Evolutionary conservation across 1,140 invertebrate genomes (phyloP).

Genomic region (Listronotus bonariensis): DNA sequence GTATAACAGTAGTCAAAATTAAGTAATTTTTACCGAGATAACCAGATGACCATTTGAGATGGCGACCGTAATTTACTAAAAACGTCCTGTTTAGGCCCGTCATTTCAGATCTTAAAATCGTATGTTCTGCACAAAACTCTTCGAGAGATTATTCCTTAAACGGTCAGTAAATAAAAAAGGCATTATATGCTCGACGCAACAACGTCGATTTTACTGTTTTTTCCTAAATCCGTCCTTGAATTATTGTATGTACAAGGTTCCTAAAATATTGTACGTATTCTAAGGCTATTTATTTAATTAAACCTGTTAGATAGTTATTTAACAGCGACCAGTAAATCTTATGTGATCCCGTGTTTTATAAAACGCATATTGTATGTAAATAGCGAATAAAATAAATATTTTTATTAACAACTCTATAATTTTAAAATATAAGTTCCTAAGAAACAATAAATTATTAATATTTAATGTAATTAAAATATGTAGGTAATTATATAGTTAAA

Average conservation of each 20-base stretch:
- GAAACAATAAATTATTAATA: slow-evolving; percentile 18
- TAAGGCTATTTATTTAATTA: background rate
- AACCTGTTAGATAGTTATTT: slow-evolving; percentile 2
- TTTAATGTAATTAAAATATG: slow-evolving; percentile 14
- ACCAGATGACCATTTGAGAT: no score
- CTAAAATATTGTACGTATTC: slow-evolving; percentile 1
- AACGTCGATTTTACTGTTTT: background rate
- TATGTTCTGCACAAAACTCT: no score
- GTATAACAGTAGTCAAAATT: no score
- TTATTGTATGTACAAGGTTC: slow-evolving; percentile 8
- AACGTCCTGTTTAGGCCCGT: no score
- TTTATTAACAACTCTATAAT: slow-evolving; percentile 6
- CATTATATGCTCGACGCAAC: background rate
- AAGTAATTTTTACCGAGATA: no score
- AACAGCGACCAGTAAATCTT: slow-evolving; percentile 5
- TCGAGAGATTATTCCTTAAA: background rate
- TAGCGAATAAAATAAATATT: background rate
- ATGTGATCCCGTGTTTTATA: slow-evolving; percentile 7
- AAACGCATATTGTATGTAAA: slow-evolving; percentile 8
- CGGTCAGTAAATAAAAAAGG: slow-evolving; percentile 6
- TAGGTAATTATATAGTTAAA: slow-evolving; percentile 17
- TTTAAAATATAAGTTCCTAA: slow-evolving; percentile 23
- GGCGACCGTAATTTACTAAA: no score
- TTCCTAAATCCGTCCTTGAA: background rate
- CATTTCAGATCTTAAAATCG: no score